Evolutionary conservation across 2,797 vertebrate species (phyloP), one percentile per base, ranked within the genome.

Genomic region (Macroramphosus scolopax): DNA sequence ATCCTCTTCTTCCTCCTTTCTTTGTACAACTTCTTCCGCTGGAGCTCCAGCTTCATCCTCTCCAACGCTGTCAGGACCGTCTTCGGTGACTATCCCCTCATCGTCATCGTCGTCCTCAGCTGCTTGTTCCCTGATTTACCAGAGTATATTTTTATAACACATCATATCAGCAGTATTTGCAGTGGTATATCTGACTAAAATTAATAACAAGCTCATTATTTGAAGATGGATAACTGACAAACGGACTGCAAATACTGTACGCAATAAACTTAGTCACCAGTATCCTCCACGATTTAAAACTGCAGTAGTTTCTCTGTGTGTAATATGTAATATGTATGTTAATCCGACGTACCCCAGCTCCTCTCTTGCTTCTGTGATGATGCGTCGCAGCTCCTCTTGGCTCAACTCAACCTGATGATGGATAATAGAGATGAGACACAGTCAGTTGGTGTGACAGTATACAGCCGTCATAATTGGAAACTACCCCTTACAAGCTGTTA

Each of bases 301-400:
- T n/a, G n/a, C n/a, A n/a, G n/a, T n/a, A n/a, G n/a, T n/a, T n/a
- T n/a, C n/a, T n/a, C n/a, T n/a, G n/a, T n/a, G n/a, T n/a, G n/a
- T n/a, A 22, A 6, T 22, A 22, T 22, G 3, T 6, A 6, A 2
- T 17, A 17, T 10, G 8, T 25, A 18, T 18, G n/a, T 36, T 22
- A 5, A 8, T 12, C 5, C 7, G 16, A 59, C 69, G 41, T 77
- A 91, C 89, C 82, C 81, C 31, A 90, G 16, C 46, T 89, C 83
- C 2, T 89, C 52, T 55, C 82, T 91, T 0, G 91, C 79, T 42
- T 92, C 91, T 10, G 70, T 48, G 20, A 92, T 90, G 50, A 92
- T 89, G 20, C 89, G 87, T 28, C 89, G 85, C 2, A 92, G 76
- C 67, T 92, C 90, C 16, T 92, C 91, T 71, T 88, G 86, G 45